A percentile compares a stretch with the other conserved stretches of the same genome.
Evolutionary conservation across 1,140 invertebrate genomes (phyloP).

Genomic region (Thereuonema tuberculata): DNA sequence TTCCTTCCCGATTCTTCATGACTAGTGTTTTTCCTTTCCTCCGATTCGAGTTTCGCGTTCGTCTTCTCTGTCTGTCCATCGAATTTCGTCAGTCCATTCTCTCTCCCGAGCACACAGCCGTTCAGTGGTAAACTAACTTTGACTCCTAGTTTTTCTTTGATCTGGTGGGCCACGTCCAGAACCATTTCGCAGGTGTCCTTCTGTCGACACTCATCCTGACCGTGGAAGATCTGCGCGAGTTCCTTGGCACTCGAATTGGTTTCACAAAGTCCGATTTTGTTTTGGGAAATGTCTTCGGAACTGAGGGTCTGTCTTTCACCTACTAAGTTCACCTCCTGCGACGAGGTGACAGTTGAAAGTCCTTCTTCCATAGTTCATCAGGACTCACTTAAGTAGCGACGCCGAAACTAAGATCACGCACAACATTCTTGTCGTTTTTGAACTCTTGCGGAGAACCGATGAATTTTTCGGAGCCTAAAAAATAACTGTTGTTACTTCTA

Average conservation of each 20-base stretch:
- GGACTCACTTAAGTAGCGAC: too few species aligned
- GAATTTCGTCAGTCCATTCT: not conserved
- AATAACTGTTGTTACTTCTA: too few species aligned
- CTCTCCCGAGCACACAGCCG: not conserved
- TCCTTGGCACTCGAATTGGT: not conserved
- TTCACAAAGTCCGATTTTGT: not conserved
- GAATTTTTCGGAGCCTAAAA: too few species aligned
- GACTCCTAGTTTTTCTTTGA: not conserved
- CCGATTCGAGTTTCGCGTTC: not conserved
- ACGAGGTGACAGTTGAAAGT: not conserved
- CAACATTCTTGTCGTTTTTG: too few species aligned
- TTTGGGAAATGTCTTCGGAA: not conserved
- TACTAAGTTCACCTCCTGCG: not conserved
- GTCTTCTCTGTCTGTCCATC: not conserved
- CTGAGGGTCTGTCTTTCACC: too few species aligned
- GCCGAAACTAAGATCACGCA: too few species aligned
- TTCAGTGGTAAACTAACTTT: not conserved
- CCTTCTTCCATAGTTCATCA: not conserved
- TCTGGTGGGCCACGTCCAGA: slow-evolving; percentile 3
- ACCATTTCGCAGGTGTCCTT: not conserved
- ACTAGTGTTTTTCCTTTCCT: slow-evolving; percentile 1
- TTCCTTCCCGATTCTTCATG: not conserved
- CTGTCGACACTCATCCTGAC: not conserved
- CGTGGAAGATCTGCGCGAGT: not conserved
- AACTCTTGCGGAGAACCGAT: too few species aligned